Conservation (phyloP, 2,888 invertebrate species). For the Rosalia funebris region DNA sequence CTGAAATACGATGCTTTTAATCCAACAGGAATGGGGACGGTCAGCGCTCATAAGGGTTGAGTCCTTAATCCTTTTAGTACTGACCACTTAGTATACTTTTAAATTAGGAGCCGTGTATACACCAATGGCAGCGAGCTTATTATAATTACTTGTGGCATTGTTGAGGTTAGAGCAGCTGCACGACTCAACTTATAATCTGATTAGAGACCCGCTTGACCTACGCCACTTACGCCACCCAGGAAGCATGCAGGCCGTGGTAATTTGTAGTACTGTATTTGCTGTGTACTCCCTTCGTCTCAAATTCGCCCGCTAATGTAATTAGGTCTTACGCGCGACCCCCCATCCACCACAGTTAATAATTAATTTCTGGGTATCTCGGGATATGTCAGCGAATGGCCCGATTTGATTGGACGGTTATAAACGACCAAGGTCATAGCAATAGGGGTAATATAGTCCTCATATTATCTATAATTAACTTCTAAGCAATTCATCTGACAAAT, state of each 20-base stretch:
- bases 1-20: slow-evolving; percentile 6
- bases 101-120: slow-evolving; percentile 8
- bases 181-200: slow-evolving; percentile 46
- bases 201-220: slow-evolving; percentile 43
- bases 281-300: slow-evolving; percentile 5
- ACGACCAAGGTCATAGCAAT: not conserved
- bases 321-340: slow-evolving; percentile 14
- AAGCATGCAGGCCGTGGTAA: slow-evolving; percentile 18
- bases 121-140: slow-evolving; percentile 21
- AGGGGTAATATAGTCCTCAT: no score
- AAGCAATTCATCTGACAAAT: no score
- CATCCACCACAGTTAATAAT: slow-evolving; percentile 22
- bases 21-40: not conserved
- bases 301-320: slow-evolving; percentile 24
- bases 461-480: no score
- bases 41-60: not conserved
- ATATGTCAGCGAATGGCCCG: not conserved
- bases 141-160: slow-evolving; percentile 46
- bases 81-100: slow-evolving; percentile 19
- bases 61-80: slow-evolving; percentile 15
- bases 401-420: slow-evolving; percentile 14
- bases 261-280: slow-evolving; percentile 11
- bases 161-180: slow-evolving; percentile 46
- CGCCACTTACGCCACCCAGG: slow-evolving; percentile 15
- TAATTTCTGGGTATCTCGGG: slow-evolving; percentile 18